Conservation (phyloP, 1,140 invertebrate species). For the Bombus ignitus region DNA sequence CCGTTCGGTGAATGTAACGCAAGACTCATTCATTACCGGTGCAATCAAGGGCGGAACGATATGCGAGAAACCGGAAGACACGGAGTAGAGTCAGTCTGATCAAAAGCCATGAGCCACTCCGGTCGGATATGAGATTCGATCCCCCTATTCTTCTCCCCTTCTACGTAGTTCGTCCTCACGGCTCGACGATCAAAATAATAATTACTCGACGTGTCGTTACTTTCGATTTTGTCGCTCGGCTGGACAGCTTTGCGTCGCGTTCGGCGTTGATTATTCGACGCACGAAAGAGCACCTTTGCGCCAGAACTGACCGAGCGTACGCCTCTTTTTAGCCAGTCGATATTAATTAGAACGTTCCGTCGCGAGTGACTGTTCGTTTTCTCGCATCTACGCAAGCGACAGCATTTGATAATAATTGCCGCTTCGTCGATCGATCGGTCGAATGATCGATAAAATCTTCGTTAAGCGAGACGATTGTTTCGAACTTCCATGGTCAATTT, state of each 20-base stretch:
- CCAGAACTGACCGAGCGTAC: conserved; percentile 21
- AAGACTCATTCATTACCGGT: conserved; percentile 4
- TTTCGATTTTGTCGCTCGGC: conserved; percentile 59
- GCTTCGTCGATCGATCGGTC: neutral
- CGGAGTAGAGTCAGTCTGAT: conserved; percentile 62
- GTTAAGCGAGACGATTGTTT: neutral
- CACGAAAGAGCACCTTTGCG: conserved; percentile 27
- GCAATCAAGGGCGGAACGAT: neutral
- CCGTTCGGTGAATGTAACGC: neutral
- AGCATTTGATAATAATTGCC: neutral
- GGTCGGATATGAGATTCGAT: conserved; percentile 46
- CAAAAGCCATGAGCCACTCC: conserved; percentile 61
- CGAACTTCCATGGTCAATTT: neutral
- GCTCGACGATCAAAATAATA: conserved; percentile 73
- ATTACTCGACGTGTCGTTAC: conserved; percentile 68
- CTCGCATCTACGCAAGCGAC: neutral
- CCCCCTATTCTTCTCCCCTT: conserved; percentile 14
- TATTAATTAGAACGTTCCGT: conserved; percentile 56
- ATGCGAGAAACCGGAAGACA: conserved; percentile 59
- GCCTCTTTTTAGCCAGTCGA: conserved; percentile 40
- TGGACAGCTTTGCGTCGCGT: conserved; percentile 13
- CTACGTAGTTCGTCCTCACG: conserved; percentile 49
- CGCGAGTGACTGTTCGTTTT: conserved; percentile 15
- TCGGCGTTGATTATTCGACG: conserved; percentile 51
- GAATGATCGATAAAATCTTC: neutral